Percentiles rank a stretch among this genome's conserved stretches.
Evolutionary conservation across 1,140 invertebrate species (phyloP).

Genomic region (Drosophila bipectinata): DNA sequence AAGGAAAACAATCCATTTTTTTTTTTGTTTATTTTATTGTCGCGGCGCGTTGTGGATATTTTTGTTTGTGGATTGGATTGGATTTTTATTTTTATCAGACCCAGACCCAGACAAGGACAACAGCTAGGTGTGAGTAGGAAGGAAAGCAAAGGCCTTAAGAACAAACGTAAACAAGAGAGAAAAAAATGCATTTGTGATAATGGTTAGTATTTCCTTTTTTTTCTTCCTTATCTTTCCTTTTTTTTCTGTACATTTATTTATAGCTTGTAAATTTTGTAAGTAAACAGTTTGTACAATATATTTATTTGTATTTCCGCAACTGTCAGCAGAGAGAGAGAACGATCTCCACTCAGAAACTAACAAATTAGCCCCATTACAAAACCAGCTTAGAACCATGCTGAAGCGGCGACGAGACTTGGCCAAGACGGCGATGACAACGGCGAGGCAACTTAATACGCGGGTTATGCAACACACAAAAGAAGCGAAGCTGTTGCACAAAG

Average conservation of each 20-base stretch:
- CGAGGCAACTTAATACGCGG: conserved; percentile 43
- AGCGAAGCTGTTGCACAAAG: conserved; percentile 50
- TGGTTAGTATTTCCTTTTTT: conserved; percentile 35
- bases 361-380: conserved; percentile 21
- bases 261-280: conserved; percentile 67
- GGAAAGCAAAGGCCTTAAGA: background rate
- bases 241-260: conserved; percentile 55
- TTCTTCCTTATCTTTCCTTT: conserved; percentile 10
- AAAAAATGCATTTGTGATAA: conserved; percentile 49
- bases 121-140: background rate
- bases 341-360: background rate
- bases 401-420: conserved; percentile 15
- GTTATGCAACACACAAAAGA: conserved; percentile 42
- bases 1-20: conserved; percentile 38
- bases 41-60: conserved; percentile 38
- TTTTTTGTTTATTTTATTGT: conserved; percentile 56
- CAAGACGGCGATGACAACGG: conserved; percentile 29
- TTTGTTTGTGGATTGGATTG: conserved; percentile 52
- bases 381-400: conserved; percentile 32
- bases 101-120: conserved; percentile 32
- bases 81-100: conserved; percentile 60
- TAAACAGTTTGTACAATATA: conserved; percentile 42
- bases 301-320: conserved; percentile 65
- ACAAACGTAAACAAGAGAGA: conserved; percentile 49
- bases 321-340: conserved; percentile 24